Evolutionary conservation across 1,140 invertebrate genomes (phyloP).

Genomic region (Leptinotarsa defecta): DNA sequence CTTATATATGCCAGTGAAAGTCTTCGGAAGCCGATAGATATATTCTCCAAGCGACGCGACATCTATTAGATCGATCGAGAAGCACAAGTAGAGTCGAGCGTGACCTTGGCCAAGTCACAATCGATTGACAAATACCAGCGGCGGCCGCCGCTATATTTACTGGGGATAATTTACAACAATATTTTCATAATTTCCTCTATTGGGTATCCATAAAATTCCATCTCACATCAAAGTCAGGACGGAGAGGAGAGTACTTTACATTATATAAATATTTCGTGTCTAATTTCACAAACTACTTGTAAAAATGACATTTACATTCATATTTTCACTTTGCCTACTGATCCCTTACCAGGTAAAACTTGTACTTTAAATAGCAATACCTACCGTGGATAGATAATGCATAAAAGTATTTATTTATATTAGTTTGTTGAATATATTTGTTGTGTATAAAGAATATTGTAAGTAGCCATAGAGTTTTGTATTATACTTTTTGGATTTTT

Average conservation of each 20-base stretch:
- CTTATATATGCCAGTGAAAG: too few relatives aligned
- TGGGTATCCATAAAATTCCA: too few relatives aligned
- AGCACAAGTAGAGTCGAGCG: too few relatives aligned
- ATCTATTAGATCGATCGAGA: too few relatives aligned
- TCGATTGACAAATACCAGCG: too few relatives aligned
- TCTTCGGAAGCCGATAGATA: too few relatives aligned
- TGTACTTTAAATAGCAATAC: slow-evolving; percentile 34
- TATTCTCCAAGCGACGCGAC: too few relatives aligned
- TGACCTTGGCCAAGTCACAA: too few relatives aligned
- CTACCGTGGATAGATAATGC: slow-evolving; percentile 15
- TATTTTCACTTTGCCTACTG: slow-evolving; percentile 8
- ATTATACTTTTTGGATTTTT: slow-evolving; percentile 56
- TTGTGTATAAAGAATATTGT: slow-evolving; percentile 53
- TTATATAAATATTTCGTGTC: not conserved
- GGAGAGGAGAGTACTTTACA: not conserved
- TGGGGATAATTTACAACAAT: too few relatives aligned
- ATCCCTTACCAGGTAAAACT: not conserved
- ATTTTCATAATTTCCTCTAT: too few relatives aligned
- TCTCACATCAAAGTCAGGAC: not conserved
- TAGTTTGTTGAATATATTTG: slow-evolving; percentile 42
- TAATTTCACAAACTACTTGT: slow-evolving; percentile 1
- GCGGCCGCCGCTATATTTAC: too few relatives aligned
- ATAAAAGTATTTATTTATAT: slow-evolving; percentile 29
- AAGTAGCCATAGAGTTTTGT: slow-evolving; percentile 54
- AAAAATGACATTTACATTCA: slow-evolving; percentile 4